These are phyloP conservation scores for Paramormyrops hopkinsi DNA, from an alignment of 2,797 vertebrate species.

Conservation along the genomic window DNA sequence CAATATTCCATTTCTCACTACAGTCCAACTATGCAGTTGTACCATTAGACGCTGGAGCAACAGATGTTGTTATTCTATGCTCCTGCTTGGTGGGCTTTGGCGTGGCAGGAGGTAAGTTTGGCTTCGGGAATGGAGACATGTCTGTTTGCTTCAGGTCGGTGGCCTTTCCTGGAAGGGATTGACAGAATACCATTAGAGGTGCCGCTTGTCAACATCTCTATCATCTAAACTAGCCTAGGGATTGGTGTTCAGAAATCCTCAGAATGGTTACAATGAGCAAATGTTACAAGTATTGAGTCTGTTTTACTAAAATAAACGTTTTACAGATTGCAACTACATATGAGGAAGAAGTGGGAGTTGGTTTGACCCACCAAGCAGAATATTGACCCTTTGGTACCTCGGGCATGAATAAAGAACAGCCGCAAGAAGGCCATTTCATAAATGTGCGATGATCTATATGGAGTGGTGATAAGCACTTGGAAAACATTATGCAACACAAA, in stretches of 20 bases:
- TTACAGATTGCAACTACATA: not conserved
- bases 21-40: conserved; percentile 18
- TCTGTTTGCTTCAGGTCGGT: conserved; percentile 53
- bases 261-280: not conserved
- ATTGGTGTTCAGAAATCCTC: not conserved
- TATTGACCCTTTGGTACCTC: not conserved
- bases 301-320: not conserved
- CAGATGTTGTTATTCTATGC: conserved; percentile 47
- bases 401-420: not conserved
- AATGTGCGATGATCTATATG: not conserved
- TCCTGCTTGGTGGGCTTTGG: conserved; percentile 56
- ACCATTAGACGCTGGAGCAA: conserved; percentile 50
- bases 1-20: not conserved
- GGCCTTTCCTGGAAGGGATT: conserved; percentile 54
- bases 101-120: conserved; percentile 46
- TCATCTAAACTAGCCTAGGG: not conserved
- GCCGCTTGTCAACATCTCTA: not conserved
- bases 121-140: conserved; percentile 57
- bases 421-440: not conserved
- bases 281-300: not conserved
- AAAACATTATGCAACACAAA: not conserved
- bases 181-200: not conserved
- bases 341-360: not conserved
- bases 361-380: not conserved
- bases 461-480: not conserved